Base-by-base conservation (phyloP, 2,888 invertebrate genomes). In the Sarcophaga caerulescens region DNA sequence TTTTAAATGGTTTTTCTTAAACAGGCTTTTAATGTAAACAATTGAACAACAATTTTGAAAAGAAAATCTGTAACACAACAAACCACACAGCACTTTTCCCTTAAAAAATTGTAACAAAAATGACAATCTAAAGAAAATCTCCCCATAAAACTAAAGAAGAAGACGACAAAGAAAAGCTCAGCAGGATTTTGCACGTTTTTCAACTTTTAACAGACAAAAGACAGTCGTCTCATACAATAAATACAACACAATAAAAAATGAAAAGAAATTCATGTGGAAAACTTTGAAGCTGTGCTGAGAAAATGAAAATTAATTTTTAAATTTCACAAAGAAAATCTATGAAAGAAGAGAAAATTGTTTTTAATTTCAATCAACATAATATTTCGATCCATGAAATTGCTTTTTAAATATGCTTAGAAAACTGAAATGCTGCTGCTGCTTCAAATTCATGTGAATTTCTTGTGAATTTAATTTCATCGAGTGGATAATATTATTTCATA, bases 121-220 rank as follows among this genome's bases (percentile, higher is more conserved):
- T 52, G 52, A 0, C 1, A 14, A 52, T 52, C 52, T 4, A 23
- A 4, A 59, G 60, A 21, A 76, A 19, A 59, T n/a, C 47, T 5
- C 17, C 23, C 45, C 68, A 44, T 4, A 57, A 60, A 70, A 63
- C 23, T 62, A 75, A 71, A 73, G 63, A 71, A 79, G 63, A 76
- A 82, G 71, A 85, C 10, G 57, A 82, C 79, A 79, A 45, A 63
- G 11, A 52, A 47, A 76, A 59, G 68, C 85, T 74, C 85, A 86
- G 85, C 85, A 69, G 83, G 85, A 86, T 77, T 86, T 86, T 52
- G 77, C 85, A 84, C 85, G 85, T 77, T 60, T 35, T 47, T 73
- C 65, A 47, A 68, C 68, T 66, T 47, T 71, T 63, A 35, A 35
- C 35, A 35, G 35, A 35, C 35, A 35, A 35, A 35, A 10, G 10